Evolutionary conservation across 2,888 invertebrate species (phyloP), one percentile per base, ranked within the genome.

Genomic region (Xylota sylvarum): DNA sequence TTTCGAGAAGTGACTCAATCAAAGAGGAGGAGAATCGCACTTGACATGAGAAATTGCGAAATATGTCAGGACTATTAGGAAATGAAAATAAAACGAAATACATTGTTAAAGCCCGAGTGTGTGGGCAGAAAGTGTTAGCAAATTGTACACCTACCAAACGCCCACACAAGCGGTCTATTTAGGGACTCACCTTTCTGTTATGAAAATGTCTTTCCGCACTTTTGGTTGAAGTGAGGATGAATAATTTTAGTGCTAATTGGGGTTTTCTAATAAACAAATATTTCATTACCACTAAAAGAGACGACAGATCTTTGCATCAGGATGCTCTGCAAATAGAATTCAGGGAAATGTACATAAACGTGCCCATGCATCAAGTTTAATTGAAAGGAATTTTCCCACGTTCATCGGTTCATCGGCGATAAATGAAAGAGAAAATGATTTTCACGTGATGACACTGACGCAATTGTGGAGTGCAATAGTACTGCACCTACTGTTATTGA

Each of bases 21-120:
- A 55, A 32, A 35, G 14, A 4, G 35, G 32, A 52, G 40, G 43
- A 52, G 40, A 35, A 64, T 46, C 37, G 14, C 55, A 43, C 17
- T 70, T 62, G 70, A 70, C n/a, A 60, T 72, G 70, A 46, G 46
- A 19, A 32, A 30, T 77, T 60, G 48, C 48, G 30, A 69, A 77
- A 77, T 4, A n/a, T 60, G 58, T 40, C 14, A 70, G 23, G 32
- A 55, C 50, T 40, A 73, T 43, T 12, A 30, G 64, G 14, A 32
- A 43, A 46, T 14, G 30, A 62, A 74, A 65, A 64, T 74, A 64
- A 55, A 14, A 19, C 12, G 19, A 64, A n/a, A 35, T 37, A 30
- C 55, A 30, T 43, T 46, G 43, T 32, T 55, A 5, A 23, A 3
- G 3, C 23, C 2, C 23, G 23, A 23, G 23, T 23, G 23, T 23